phyloP scores from a whole-genome alignment of 2,888 invertebrate species.

The Dryococelus australis region DNA sequence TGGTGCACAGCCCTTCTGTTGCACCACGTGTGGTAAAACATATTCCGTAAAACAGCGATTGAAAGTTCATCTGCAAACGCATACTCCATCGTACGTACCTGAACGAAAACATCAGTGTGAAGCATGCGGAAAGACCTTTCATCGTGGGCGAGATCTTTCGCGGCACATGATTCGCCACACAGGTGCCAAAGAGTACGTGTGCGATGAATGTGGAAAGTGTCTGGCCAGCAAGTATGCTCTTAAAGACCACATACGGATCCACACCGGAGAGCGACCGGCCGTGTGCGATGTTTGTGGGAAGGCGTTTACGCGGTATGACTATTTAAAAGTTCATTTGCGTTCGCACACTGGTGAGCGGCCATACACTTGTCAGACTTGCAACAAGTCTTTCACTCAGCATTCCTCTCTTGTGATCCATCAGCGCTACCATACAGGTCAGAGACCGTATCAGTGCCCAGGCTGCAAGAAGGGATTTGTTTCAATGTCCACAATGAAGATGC shows the following conservation, averaged over 20 bases:
- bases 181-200: conserved; percentile 44
- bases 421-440: conserved; percentile 51
- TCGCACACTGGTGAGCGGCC: conserved; percentile 52
- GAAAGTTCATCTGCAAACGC: conserved; percentile 54
- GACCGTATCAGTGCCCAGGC: conserved; percentile 28
- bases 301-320: conserved; percentile 50
- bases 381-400: conserved; percentile 55
- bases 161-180: conserved; percentile 45
- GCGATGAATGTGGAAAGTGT: conserved; percentile 57
- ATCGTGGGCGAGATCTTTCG: conserved; percentile 50
- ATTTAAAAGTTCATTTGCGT: conserved; percentile 52
- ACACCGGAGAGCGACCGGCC: conserved; percentile 40
- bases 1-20: conserved; percentile 62
- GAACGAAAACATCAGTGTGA: conserved; percentile 57
- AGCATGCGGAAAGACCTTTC: conserved; percentile 57
- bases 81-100: conserved; percentile 50
- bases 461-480: conserved; percentile 46
- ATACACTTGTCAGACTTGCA: conserved; percentile 53
- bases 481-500: conserved; percentile 44
- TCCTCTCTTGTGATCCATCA: conserved; percentile 58
- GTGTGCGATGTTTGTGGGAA: conserved; percentile 52
- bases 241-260: conserved; percentile 35
- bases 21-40: conserved; percentile 60
- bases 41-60: conserved; percentile 51
- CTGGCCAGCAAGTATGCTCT: conserved; percentile 33